Evolutionary conservation across 2,888 invertebrate species (phyloP).

Genomic region (Myopa tessellatipennis): DNA sequence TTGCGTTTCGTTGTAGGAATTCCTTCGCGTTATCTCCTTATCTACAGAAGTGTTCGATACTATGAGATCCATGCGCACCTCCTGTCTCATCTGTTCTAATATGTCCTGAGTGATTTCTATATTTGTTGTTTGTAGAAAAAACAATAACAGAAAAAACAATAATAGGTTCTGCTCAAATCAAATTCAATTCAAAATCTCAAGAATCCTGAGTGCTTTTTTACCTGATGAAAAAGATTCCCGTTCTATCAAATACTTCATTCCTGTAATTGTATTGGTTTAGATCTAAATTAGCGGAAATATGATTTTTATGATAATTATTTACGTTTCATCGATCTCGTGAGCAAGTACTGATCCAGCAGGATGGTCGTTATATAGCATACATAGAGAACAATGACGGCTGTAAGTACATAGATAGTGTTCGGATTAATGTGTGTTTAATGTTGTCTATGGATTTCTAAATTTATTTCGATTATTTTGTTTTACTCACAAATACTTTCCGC

Average conservation of each 20-base stretch:
- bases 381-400: slow-evolving; percentile 52
- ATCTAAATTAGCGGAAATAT: not conserved
- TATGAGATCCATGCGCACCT: slow-evolving; percentile 46
- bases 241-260: not conserved
- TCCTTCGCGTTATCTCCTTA: slow-evolving; percentile 38
- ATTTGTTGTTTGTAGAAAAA: not conserved
- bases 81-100: slow-evolving; percentile 38
- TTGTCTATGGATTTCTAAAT: too few relatives aligned
- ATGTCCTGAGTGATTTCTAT: slow-evolving; percentile 7
- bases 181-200: too few relatives aligned
- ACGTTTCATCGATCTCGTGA: slow-evolving; percentile 48
- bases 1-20: slow-evolving; percentile 31
- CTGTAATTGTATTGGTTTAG: not conserved
- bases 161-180: too few relatives aligned
- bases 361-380: slow-evolving; percentile 51
- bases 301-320: slow-evolving; percentile 23
- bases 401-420: slow-evolving; percentile 12
- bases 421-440: too few relatives aligned
- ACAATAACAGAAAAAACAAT: too few relatives aligned
- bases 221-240: not conserved
- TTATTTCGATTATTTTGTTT: too few relatives aligned
- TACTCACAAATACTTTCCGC: slow-evolving; percentile 50
- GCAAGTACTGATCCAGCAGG: slow-evolving; percentile 51
- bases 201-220: not conserved
- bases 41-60: slow-evolving; percentile 36